Evolutionary conservation across 2,797 vertebrate genomes (phyloP).

Genomic region (Gobionotothen gibberifrons): DNA sequence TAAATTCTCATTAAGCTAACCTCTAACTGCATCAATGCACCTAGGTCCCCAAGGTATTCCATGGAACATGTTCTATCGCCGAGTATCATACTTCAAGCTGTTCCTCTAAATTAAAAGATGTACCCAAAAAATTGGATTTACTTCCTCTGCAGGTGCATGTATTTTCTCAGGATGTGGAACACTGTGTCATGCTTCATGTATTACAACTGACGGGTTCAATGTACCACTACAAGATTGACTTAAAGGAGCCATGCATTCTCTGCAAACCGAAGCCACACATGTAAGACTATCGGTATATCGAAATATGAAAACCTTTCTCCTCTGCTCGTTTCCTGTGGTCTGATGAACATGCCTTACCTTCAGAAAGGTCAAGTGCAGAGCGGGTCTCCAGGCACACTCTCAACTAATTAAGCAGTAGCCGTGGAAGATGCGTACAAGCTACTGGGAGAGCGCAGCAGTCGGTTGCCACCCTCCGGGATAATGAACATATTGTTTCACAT

Average conservation of each 20-base stretch:
- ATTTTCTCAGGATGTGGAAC: conserved; percentile 36
- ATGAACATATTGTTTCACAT: conserved; percentile 70
- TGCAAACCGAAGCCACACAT: conserved; percentile 13
- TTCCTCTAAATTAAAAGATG: conserved; percentile 60
- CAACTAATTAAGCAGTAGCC: conserved; percentile 79
- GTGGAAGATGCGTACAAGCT: conserved; percentile 63
- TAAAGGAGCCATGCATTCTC: conserved; percentile 47
- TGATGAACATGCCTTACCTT: conserved; percentile 81
- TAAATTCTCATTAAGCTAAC: conserved; percentile 81
- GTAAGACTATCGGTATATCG: conserved; percentile 12
- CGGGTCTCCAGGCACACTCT: conserved; percentile 72
- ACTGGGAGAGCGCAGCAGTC: conserved; percentile 62
- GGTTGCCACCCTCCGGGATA: conserved; percentile 60
- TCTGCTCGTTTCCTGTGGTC: conserved; percentile 73
- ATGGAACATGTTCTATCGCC: conserved; percentile 43
- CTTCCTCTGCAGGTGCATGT: conserved; percentile 32
- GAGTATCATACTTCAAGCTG: conserved; percentile 50
- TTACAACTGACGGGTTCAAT: conserved; percentile 48
- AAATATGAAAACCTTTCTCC: conserved; percentile 54
- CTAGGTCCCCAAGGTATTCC: conserved; percentile 45
- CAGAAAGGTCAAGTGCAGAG: conserved; percentile 83
- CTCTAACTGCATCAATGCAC: conserved; percentile 69
- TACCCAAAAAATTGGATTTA: conserved; percentile 33
- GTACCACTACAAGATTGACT: conserved; percentile 60
- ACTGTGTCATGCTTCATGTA: conserved; percentile 55